Base-by-base conservation (phyloP, 2,888 invertebrate species). In the Pheosia tremula region DNA sequence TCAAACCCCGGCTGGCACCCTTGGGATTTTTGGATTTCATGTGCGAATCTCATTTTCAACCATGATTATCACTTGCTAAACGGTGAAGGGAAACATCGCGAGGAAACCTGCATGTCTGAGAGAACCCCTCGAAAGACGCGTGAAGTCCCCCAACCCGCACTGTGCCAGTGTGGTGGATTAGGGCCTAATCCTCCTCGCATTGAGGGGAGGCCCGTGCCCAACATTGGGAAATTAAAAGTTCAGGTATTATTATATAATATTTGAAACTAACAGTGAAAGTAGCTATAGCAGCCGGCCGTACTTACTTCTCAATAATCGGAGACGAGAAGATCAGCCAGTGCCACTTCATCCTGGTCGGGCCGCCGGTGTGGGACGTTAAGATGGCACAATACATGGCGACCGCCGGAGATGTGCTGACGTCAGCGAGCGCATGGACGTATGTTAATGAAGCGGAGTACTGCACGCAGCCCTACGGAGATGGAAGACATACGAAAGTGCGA, bases 391-490 rank as follows among this genome's bases (percentile, higher is more conserved):
- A 90, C 64, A 79, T 87, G 68, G 90, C 91, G 68, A 89, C 87
- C 3, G 95, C 95, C 0, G 96, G 96, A 0, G 96, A 96, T 65
- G 95, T 96, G 36, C 79, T 96, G 0, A 94, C 95, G 0, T 87
- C 95, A 0, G 90, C 94, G 9, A 94, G 94, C 58, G 95, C 95
- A 9, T 95, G 95, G 94, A 92, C 91, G 68, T 95, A 95, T 83
- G 91, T 95, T 3, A 95, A 95, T 72, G 93, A 94, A 10, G 94
- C 91, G 13, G 95, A 96, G 70, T 96, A 95, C 75, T 83, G 94
- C 56, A 93, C 93, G 36, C 94, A 95, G 78, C 89, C 89, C 0
- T 87, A 94, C 66, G 88, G 92, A 0, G 95, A 95, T 70, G 94
- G 93, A 3, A 79, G 90, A 55, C 95, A 95, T 75, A 94, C 93